Conservation (phyloP, 2,797 vertebrate genomes). For the Phoxinus dragarum region DNA sequence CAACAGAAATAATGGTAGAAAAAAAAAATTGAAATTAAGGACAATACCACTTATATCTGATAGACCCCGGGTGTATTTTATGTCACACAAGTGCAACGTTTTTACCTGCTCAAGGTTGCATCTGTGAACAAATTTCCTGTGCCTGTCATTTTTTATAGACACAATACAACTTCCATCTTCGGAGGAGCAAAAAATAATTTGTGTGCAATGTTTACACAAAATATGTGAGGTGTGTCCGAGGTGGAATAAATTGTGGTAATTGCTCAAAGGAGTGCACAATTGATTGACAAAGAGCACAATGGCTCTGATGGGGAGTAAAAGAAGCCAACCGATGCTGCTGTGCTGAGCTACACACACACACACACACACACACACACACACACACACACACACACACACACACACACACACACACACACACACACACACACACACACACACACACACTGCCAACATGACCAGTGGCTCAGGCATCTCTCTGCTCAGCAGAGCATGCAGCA, state of each 20-base stretch:
- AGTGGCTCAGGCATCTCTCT: conserved; percentile 47
- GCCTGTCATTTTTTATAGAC: not conserved
- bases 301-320: conserved; percentile 56
- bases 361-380: no score
- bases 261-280: conserved; percentile 49
- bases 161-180: not conserved
- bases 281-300: conserved; percentile 63
- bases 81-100: not conserved
- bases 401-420: no score
- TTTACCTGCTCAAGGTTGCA: not conserved
- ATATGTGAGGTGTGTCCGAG: conserved; percentile 9
- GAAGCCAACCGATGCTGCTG: conserved; percentile 44
- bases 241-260: conserved; percentile 40
- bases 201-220: conserved; percentile 34
- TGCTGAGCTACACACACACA: conserved; percentile 41
- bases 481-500: conserved; percentile 51
- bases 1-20: not conserved
- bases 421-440: no score
- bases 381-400: no score
- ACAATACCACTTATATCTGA: not conserved
- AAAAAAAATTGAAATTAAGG: not conserved
- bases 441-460: conserved; percentile 51
- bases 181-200: not conserved
- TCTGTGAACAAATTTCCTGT: not conserved
- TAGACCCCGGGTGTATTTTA: not conserved